phyloP scores from a whole-genome alignment of 2,888 invertebrate genomes.

The Drosophila borborema region DNA sequence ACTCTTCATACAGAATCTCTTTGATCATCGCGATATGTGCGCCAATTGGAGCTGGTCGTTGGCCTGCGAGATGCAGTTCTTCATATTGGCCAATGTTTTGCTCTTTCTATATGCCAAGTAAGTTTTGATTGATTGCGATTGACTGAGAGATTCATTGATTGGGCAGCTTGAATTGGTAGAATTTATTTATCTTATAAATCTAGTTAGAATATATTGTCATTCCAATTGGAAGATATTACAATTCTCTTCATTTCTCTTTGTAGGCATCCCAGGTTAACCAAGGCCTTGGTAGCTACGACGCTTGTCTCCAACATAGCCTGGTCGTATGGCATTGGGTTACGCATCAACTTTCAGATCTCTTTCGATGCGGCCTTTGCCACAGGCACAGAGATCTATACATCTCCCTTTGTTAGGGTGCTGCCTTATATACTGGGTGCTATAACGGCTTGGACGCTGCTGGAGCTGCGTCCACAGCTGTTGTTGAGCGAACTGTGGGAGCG shows the following conservation, averaged over 20 bases:
- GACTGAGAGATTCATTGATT: not conserved
- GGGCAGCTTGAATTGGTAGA: too few species aligned
- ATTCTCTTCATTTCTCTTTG: not conserved
- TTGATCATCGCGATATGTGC: slow-evolving; percentile 83
- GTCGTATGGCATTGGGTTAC: slow-evolving; percentile 80
- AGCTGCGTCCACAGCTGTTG: slow-evolving; percentile 72
- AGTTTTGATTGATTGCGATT: slow-evolving; percentile 37
- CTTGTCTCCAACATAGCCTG: slow-evolving; percentile 75
- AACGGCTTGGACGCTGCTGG: slow-evolving; percentile 85
- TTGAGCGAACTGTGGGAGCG: slow-evolving; percentile 74
- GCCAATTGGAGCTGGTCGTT: slow-evolving; percentile 86
- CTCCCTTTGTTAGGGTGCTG: slow-evolving; percentile 86
- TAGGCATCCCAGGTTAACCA: slow-evolving; percentile 79
- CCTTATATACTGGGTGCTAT: slow-evolving; percentile 86
- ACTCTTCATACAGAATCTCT: slow-evolving; percentile 84
- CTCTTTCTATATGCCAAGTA: slow-evolving; percentile 84
- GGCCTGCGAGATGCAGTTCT: slow-evolving; percentile 85
- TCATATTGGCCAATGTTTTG: slow-evolving; percentile 79
- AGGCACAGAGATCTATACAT: slow-evolving; percentile 85
- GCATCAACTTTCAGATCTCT: slow-evolving; percentile 81
- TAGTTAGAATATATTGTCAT: too few species aligned
- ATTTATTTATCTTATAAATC: too few species aligned
- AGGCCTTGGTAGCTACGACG: slow-evolving; percentile 53
- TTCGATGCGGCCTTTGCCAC: slow-evolving; percentile 84
- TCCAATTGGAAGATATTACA: too few species aligned